phyloP scores from a whole-genome alignment of 2,113 vertebrate species.

The Pagrus major region DNA sequence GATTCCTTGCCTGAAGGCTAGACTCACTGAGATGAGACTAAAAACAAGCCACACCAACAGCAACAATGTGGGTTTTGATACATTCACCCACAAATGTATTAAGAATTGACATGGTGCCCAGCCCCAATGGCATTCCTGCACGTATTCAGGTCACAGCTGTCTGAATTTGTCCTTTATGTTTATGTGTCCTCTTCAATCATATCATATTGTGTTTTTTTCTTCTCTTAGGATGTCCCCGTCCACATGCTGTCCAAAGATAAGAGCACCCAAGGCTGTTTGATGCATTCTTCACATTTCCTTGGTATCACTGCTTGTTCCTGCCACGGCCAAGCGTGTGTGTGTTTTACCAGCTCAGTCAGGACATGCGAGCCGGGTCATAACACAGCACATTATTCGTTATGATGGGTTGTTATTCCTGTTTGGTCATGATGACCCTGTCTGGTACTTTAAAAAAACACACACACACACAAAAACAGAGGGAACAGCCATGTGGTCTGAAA shows the following conservation, averaged over 20 bases:
- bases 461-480: too few species aligned
- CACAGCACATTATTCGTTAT: constrained; percentile 50
- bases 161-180: constrained; percentile 38
- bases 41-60: constrained; percentile 1
- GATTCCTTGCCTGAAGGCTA: background rate
- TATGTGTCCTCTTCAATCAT: constrained; percentile 15
- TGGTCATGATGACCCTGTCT: constrained; percentile 58
- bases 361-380: constrained; percentile 46
- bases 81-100: background rate
- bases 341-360: constrained; percentile 29
- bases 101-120: constrained; percentile 18
- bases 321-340: constrained; percentile 9
- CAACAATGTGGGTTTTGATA: constrained; percentile 1
- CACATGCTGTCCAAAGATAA: constrained; percentile 59
- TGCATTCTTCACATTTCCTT: constrained; percentile 74
- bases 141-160: constrained; percentile 43
- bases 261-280: constrained; percentile 69
- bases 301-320: constrained; percentile 57
- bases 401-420: constrained; percentile 46
- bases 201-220: constrained; percentile 33
- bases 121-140: constrained; percentile 40
- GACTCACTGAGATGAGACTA: background rate
- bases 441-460: constrained; percentile 21
- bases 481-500: constrained; percentile 37
- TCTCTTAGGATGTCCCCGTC: constrained; percentile 58